Conservation (phyloP, 2,888 invertebrate genomes). For the Drosophila nr. perissopoda region DNA sequence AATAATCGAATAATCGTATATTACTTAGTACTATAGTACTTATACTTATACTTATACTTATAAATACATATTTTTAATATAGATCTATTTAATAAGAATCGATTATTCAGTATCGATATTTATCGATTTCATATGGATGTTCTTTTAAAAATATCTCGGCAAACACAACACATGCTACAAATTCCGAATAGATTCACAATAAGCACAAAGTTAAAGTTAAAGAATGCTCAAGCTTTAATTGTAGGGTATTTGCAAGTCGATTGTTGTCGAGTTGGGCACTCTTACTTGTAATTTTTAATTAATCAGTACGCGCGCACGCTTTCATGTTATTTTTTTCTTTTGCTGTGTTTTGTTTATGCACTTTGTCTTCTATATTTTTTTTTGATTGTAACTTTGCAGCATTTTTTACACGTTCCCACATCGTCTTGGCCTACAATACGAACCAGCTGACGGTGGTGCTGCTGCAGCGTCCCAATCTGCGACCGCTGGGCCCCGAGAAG, state of each 20-base stretch:
- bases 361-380: slow-evolving; percentile 57
- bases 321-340: slow-evolving; percentile 54
- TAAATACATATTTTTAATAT: not conserved
- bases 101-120: not conserved
- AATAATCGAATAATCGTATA: too few relatives aligned
- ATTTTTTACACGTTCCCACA: slow-evolving; percentile 88
- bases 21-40: too few relatives aligned
- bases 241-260: slow-evolving; percentile 2
- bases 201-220: not conserved
- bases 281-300: slow-evolving; percentile 78
- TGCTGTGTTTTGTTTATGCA: slow-evolving; percentile 65
- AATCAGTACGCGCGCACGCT: slow-evolving; percentile 67
- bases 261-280: not conserved
- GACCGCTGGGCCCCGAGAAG: slow-evolving; percentile 87
- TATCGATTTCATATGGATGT: not conserved
- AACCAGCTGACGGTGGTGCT: slow-evolving; percentile 89
- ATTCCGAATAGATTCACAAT: not conserved
- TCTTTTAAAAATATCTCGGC: not conserved
- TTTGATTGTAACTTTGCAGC: slow-evolving; percentile 85
- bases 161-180: not conserved
- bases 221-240: not conserved
- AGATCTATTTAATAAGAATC: not conserved
- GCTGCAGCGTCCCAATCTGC: slow-evolving; percentile 87
- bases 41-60: too few relatives aligned
- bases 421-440: slow-evolving; percentile 90